phyloP scores from a whole-genome alignment of 2,113 vertebrate genomes.

The Riparia riparia region DNA sequence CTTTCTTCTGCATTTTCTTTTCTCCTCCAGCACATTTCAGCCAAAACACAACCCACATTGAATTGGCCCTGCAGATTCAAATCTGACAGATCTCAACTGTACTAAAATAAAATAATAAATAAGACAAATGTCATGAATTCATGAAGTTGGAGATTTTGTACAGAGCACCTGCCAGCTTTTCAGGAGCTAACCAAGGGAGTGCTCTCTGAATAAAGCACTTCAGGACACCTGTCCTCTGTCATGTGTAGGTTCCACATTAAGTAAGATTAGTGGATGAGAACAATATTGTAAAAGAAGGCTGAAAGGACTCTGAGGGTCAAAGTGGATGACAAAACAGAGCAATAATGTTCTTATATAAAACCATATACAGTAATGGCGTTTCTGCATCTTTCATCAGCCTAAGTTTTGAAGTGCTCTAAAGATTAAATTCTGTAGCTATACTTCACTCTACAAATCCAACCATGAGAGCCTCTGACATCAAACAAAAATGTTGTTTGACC shows the following conservation, averaged over 20 bases:
- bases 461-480: background rate
- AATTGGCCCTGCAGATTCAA: background rate
- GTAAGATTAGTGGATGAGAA: background rate
- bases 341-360: background rate
- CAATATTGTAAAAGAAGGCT: background rate
- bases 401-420: background rate
- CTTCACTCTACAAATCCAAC: background rate
- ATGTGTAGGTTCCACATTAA: background rate
- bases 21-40: background rate
- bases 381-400: background rate
- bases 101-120: background rate
- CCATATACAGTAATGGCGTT: background rate
- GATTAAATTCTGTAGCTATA: background rate
- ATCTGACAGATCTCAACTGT: background rate
- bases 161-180: background rate
- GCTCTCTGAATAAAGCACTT: background rate
- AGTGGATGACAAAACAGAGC: background rate
- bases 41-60: conserved; percentile 21
- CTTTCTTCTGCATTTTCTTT: background rate
- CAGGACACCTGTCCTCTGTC: background rate
- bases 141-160: background rate
- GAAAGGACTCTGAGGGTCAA: background rate
- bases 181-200: background rate
- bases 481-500: background rate
- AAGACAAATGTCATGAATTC: background rate